Evolutionary conservation across 2,113 vertebrate species (phyloP).

Genomic region (Columba janthina): DNA sequence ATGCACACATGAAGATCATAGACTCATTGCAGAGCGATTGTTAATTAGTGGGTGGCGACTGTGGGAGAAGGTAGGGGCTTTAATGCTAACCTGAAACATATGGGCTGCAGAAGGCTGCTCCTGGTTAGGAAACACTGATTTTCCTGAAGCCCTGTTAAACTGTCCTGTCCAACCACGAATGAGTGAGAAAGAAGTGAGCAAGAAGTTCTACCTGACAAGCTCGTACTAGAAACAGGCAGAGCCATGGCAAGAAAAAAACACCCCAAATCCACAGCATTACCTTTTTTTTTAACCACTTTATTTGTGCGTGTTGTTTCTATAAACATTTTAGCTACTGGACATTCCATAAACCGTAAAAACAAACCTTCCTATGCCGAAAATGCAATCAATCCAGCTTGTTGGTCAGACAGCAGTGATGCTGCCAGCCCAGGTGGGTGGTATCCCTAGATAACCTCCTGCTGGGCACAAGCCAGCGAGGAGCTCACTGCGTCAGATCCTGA

Average conservation of each 20-base stretch:
- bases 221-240: not conserved
- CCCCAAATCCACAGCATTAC: not conserved
- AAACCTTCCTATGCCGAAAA: conserved; percentile 12
- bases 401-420: not conserved
- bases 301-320: conserved; percentile 39
- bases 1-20: not conserved
- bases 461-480: not conserved
- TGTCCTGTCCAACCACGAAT: not conserved
- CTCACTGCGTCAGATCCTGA: not conserved
- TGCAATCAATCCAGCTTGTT: not conserved
- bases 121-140: not conserved
- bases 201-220: not conserved
- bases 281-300: conserved; percentile 41
- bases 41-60: not conserved
- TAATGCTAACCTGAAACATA: not conserved
- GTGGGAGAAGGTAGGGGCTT: not conserved
- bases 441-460: not conserved
- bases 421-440: not conserved
- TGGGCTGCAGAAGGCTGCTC: not conserved
- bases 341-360: conserved; percentile 44
- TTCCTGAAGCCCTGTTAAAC: not conserved
- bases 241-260: not conserved
- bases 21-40: not conserved
- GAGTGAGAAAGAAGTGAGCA: not conserved
- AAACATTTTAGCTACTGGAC: conserved; percentile 42